phyloP scores from a whole-genome alignment of 2,797 vertebrate species.

The Aulostomus chinensis region DNA sequence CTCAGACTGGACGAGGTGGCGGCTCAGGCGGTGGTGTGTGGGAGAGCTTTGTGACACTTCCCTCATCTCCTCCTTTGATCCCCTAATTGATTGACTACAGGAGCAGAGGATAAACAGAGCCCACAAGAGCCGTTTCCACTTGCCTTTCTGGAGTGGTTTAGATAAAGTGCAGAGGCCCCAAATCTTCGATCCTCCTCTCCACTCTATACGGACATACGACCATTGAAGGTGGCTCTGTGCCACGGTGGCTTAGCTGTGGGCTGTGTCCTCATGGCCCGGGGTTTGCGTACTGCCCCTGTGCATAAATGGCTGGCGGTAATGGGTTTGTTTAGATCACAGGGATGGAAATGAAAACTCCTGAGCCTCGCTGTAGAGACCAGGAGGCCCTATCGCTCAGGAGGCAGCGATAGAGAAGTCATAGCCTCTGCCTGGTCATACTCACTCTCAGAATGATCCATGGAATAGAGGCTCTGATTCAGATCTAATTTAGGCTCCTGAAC shows the following conservation, averaged over 20 bases:
- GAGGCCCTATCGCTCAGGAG: constrained; percentile 73
- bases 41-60: constrained; percentile 75
- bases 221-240: constrained; percentile 76
- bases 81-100: constrained; percentile 86
- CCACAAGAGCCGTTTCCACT: constrained; percentile 81
- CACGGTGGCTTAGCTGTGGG: constrained; percentile 78
- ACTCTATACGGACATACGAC: constrained; percentile 60
- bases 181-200: constrained; percentile 51
- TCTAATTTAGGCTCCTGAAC: constrained; percentile 71
- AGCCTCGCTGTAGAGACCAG: constrained; percentile 68
- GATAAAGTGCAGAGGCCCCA: constrained; percentile 75
- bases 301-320: constrained; percentile 73
- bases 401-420: constrained; percentile 60
- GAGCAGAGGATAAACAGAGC: constrained; percentile 80
- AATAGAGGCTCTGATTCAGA: constrained; percentile 69
- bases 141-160: constrained; percentile 78
- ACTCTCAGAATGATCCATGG: constrained; percentile 61
- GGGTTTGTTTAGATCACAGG: constrained; percentile 87
- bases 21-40: constrained; percentile 66
- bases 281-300: constrained; percentile 66
- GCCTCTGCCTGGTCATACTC: constrained; percentile 57
- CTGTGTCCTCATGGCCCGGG: constrained; percentile 66
- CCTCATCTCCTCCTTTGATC: constrained; percentile 81
- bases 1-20: constrained; percentile 67
- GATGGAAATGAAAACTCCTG: constrained; percentile 83